phyloP scores from a whole-genome alignment of 1,140 invertebrate species.

The Aphaenogaster rudis region DNA sequence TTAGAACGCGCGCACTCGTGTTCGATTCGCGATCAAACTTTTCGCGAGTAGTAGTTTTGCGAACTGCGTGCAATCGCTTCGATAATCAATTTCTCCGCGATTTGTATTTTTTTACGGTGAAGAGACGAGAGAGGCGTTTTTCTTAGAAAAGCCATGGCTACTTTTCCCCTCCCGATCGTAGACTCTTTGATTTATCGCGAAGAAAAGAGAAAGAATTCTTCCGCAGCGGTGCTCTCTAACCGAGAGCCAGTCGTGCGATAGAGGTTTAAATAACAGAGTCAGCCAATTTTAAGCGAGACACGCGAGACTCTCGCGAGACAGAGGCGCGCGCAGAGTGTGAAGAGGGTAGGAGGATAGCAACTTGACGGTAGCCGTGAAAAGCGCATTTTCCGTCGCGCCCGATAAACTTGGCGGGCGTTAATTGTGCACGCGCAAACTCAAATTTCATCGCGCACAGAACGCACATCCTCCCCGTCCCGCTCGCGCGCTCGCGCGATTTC shows the following conservation, averaged over 20 bases:
- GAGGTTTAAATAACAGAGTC: constrained; percentile 7
- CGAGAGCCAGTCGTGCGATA: background rate
- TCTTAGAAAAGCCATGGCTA: background rate
- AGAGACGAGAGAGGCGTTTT: background rate
- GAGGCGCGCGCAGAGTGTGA: background rate
- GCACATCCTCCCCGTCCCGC: constrained; percentile 10
- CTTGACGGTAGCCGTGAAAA: constrained; percentile 44
- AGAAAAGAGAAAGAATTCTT: background rate
- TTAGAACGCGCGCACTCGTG: constrained; percentile 33
- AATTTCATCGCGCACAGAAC: constrained; percentile 47
- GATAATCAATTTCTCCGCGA: constrained; percentile 31
- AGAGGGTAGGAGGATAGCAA: background rate
- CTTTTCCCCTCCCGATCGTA: background rate
- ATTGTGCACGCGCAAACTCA: constrained; percentile 51
- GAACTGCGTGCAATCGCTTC: constrained; percentile 18
- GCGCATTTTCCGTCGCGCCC: constrained; percentile 60
- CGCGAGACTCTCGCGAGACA: constrained; percentile 3
- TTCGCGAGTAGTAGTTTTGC: background rate
- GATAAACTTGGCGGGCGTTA: constrained; percentile 57
- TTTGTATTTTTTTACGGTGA: constrained; percentile 5
- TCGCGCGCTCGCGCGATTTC: constrained; percentile 35
- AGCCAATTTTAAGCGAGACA: constrained; percentile 28
- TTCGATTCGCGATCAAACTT: constrained; percentile 63
- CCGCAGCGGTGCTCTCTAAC: background rate
- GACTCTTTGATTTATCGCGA: background rate